Conservation (phyloP, 2,797 vertebrate genomes). For the Smutsia gigantea region DNA sequence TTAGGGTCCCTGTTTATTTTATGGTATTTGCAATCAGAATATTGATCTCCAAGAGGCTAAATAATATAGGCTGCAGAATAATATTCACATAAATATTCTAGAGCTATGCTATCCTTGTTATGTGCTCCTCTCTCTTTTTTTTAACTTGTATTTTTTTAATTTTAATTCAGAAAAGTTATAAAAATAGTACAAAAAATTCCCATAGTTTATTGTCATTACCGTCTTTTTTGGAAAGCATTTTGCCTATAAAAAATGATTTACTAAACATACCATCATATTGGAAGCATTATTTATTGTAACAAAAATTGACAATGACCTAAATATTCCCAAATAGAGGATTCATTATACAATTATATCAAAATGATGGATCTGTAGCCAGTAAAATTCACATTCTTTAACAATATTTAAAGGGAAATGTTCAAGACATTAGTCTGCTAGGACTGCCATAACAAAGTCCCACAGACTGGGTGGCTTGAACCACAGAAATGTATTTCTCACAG, state of each 20-base stretch:
- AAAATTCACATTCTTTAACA: conserved; percentile 35
- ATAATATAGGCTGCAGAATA: background rate
- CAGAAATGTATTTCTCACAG: background rate
- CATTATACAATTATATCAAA: conserved; percentile 36
- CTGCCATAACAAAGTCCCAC: background rate
- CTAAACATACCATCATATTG: background rate
- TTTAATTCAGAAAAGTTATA: background rate
- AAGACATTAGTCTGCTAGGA: background rate
- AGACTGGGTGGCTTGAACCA: background rate
- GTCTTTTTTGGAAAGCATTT: conserved; percentile 1
- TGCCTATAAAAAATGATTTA: conserved; percentile 44
- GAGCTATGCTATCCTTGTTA: background rate
- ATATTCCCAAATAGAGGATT: background rate
- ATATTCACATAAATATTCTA: background rate
- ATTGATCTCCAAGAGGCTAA: conserved; percentile 4
- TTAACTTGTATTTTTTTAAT: background rate
- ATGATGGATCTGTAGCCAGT: background rate
- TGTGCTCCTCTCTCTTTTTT: background rate
- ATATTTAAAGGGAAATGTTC: background rate
- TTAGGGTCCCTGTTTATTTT: background rate
- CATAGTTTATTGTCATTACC: background rate
- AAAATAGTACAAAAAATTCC: background rate
- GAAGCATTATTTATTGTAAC: conserved; percentile 7
- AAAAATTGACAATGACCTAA: conserved; percentile 38
- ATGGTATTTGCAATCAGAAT: conserved; percentile 8